Percentiles rank a stretch among this genome's conserved stretches.
Evolutionary conservation across 2,888 invertebrate species (phyloP).

Genomic region (Hymenopus coronatus): DNA sequence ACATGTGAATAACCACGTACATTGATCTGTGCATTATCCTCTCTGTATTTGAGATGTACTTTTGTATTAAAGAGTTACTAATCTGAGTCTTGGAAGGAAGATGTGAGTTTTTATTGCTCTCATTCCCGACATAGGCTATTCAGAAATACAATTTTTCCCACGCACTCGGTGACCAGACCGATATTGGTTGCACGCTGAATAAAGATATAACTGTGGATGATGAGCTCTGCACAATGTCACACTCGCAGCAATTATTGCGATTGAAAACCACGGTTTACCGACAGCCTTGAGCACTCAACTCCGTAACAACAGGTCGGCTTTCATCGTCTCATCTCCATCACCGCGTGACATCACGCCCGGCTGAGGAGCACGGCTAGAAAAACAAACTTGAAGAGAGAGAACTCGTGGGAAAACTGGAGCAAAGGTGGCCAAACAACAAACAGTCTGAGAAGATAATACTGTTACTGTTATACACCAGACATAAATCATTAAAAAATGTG

Average conservation of each 20-base stretch:
- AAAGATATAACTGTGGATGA: neutral
- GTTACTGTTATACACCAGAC: too few relatives aligned
- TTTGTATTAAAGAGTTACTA: too few relatives aligned
- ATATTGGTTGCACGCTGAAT: neutral
- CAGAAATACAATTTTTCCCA: too few relatives aligned
- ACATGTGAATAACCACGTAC: too few relatives aligned
- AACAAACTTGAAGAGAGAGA: neutral
- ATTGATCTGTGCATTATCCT: too few relatives aligned
- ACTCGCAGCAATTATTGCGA: neutral
- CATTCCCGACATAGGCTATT: too few relatives aligned
- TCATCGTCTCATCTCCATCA: neutral
- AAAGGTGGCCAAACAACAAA: neutral
- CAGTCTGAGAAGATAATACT: too few relatives aligned
- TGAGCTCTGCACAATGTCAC: neutral
- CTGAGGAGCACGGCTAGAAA: neutral
- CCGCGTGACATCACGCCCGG: neutral
- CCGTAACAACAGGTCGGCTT: neutral
- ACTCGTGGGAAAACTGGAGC: neutral
- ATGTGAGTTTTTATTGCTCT: too few relatives aligned
- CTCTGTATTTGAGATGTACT: too few relatives aligned
- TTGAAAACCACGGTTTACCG: neutral
- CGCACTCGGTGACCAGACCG: too few relatives aligned
- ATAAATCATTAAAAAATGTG: too few relatives aligned
- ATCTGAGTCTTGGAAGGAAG: too few relatives aligned
- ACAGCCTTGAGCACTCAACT: neutral